phyloP scores from a whole-genome alignment of 2,113 vertebrate genomes.

The Takifugu flavidus region DNA sequence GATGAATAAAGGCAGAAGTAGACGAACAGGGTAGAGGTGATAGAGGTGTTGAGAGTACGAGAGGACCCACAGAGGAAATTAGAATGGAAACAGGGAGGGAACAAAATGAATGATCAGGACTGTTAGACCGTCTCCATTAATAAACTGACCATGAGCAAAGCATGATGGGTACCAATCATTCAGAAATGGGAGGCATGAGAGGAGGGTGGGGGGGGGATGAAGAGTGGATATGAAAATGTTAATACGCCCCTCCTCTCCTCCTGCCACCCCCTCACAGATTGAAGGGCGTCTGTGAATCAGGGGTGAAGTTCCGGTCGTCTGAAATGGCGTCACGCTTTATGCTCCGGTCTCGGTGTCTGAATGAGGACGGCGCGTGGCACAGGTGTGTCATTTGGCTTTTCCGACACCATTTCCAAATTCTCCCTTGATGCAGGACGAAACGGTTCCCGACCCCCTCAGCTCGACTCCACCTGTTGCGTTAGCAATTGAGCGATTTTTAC shows the following conservation, averaged over 20 bases:
- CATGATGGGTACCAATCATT: constrained; percentile 65
- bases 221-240: background rate
- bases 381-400: constrained; percentile 54
- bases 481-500: too few relatives aligned
- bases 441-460: background rate
- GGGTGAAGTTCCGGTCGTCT: constrained; percentile 43
- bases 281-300: constrained; percentile 54
- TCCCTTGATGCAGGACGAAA: constrained; percentile 46
- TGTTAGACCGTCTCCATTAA: constrained; percentile 43
- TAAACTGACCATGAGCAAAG: constrained; percentile 61
- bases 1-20: background rate
- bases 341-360: constrained; percentile 30
- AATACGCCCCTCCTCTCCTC: background rate
- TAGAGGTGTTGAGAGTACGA: background rate
- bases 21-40: background rate
- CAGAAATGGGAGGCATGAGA: constrained; percentile 43
- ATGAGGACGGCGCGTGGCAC: constrained; percentile 47
- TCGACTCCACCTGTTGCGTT: too few relatives aligned
- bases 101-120: constrained; percentile 10
- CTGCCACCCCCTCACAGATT: constrained; percentile 36
- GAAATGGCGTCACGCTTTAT: background rate
- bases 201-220: background rate
- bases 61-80: constrained; percentile 2
- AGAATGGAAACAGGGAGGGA: constrained; percentile 4
- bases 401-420: constrained; percentile 39